Percentiles rank a stretch among this genome's conserved stretches.
phyloP scores from a whole-genome alignment of 2,113 vertebrate species.

The Ptilonorhynchus violaceus region DNA sequence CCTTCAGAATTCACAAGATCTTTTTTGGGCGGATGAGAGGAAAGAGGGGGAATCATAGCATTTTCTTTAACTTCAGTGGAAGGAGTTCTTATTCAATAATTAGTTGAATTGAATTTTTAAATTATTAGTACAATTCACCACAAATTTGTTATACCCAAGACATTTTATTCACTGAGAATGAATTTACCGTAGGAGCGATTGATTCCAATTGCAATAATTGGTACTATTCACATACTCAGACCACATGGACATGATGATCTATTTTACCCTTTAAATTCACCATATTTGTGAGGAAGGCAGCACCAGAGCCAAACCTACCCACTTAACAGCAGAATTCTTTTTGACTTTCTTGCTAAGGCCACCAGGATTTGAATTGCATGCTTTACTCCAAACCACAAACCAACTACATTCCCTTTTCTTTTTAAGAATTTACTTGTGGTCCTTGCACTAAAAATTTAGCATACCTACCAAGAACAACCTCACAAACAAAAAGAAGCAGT shows the following conservation, averaged over 20 bases:
- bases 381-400: not conserved
- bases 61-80: not conserved
- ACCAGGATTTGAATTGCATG: fast-evolving
- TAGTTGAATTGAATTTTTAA: not conserved
- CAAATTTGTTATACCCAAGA: not conserved
- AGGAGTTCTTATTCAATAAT: not conserved
- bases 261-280: not conserved
- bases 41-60: not conserved
- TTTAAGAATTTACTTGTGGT: not conserved
- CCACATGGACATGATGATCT: not conserved
- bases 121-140: not conserved
- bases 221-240: not conserved
- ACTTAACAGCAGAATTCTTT: not conserved
- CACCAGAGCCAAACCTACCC: not conserved
- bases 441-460: not conserved
- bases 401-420: fast-evolving
- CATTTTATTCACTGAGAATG: not conserved
- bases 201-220: not conserved
- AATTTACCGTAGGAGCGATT: not conserved
- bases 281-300: not conserved
- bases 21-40: fast-evolving
- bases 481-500: not conserved
- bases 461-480: not conserved
- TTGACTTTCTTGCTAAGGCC: not conserved
- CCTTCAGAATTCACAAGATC: not conserved